phyloP scores from a whole-genome alignment of 92 coral and sea anemone genomes.

The Heteractis magnifica region DNA sequence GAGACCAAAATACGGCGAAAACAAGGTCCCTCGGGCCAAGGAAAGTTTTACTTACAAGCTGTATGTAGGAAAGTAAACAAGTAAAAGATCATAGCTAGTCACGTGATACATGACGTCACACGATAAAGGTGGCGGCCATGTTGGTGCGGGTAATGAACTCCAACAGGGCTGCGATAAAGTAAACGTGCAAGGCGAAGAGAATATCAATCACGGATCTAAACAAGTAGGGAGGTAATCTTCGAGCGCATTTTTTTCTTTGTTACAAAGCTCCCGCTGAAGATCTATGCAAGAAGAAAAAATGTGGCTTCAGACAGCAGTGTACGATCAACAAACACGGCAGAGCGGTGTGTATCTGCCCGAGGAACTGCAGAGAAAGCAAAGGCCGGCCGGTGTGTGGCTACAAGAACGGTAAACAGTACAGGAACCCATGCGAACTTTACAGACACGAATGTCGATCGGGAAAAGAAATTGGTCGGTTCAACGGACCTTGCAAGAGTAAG shows the following conservation, averaged over 20 bases:
- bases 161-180: too few relatives aligned
- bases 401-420: constrained; percentile 86
- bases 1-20: too few relatives aligned
- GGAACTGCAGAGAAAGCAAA: constrained; percentile 57
- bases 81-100: too few relatives aligned
- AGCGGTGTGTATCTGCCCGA: constrained; percentile 76
- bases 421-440: constrained; percentile 70
- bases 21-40: too few relatives aligned
- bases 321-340: constrained; percentile 51
- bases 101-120: too few relatives aligned
- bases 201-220: too few relatives aligned
- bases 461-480: constrained; percentile 60
- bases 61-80: too few relatives aligned
- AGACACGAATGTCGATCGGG: constrained; percentile 79
- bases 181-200: too few relatives aligned
- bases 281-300: constrained; percentile 58
- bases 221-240: too few relatives aligned
- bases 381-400: constrained; percentile 82
- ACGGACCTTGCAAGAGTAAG: constrained; percentile 92
- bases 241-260: neutral
- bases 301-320: constrained; percentile 85
- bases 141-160: too few relatives aligned
- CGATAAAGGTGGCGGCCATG: too few relatives aligned
- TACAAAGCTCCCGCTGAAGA: constrained; percentile 30
- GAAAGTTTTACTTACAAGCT: too few relatives aligned